phyloP scores from a whole-genome alignment of 2,797 vertebrate species.

The Phalloptychus januarius region DNA sequence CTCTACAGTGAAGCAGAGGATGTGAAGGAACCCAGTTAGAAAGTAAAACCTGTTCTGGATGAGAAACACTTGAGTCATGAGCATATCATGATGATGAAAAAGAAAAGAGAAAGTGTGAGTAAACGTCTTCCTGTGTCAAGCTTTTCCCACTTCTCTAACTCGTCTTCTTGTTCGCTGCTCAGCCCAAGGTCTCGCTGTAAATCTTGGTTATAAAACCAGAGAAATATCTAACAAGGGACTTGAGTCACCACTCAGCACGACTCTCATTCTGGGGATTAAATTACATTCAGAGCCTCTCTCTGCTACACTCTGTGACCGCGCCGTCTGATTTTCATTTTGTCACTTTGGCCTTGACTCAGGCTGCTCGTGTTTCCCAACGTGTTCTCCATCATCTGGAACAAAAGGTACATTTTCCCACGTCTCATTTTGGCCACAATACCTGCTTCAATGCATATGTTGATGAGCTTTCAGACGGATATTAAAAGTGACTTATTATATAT shows the following conservation, averaged over 20 bases:
- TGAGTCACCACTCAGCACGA: conserved; percentile 22
- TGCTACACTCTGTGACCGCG: not conserved
- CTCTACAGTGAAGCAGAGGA: not conserved
- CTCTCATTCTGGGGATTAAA: conserved; percentile 42
- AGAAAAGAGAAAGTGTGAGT: not conserved
- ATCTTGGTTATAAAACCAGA: conserved; percentile 1
- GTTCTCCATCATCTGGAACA: conserved; percentile 7
- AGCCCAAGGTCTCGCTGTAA: conserved; percentile 14
- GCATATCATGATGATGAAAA: not conserved
- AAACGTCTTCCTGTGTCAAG: not conserved
- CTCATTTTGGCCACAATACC: not conserved
- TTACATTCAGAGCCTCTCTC: conserved; percentile 17
- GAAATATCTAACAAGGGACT: conserved; percentile 39
- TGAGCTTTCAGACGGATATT: not conserved
- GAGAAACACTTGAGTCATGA: not conserved
- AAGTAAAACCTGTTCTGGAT: not conserved
- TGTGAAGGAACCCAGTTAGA: not conserved
- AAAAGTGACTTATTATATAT: not conserved
- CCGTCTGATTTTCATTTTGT: conserved; percentile 42
- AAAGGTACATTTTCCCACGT: not conserved
- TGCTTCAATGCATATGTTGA: not conserved
- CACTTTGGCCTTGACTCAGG: conserved; percentile 35
- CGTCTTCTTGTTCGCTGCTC: not conserved
- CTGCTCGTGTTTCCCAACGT: conserved; percentile 9
- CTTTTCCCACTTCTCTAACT: not conserved